Evolutionary conservation across 2,888 invertebrate species (phyloP).

Genomic region (Junonia oenone): DNA sequence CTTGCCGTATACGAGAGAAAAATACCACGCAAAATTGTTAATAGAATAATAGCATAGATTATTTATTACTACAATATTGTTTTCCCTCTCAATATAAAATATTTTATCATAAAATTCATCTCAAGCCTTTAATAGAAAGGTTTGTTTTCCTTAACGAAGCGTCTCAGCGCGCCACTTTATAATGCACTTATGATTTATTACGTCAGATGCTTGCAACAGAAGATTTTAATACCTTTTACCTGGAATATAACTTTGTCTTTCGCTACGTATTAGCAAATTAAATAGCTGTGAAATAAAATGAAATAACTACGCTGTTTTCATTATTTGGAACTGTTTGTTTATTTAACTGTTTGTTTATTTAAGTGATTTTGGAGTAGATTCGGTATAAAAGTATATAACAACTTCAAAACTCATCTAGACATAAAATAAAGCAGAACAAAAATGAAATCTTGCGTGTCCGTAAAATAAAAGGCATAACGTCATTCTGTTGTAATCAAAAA

Average conservation of each 20-base stretch:
- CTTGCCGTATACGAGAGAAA: too few species aligned
- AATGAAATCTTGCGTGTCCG: constrained; percentile 13
- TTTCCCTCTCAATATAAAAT: constrained; percentile 1
- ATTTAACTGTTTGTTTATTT: neutral
- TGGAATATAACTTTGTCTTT: constrained; percentile 32
- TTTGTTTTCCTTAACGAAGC: constrained; percentile 64
- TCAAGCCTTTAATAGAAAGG: constrained; percentile 39
- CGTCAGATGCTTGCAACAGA: constrained; percentile 45
- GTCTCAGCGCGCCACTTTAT: constrained; percentile 44
- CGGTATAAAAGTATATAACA: too few species aligned
- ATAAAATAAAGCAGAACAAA: constrained; percentile 38
- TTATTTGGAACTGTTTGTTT: neutral
- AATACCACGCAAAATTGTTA: too few species aligned
- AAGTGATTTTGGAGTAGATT: too few species aligned
- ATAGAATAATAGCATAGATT: neutral
- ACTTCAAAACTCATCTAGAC: constrained; percentile 13
- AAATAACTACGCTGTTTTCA: neutral
- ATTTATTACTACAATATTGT: neutral
- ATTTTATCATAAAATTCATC: constrained; percentile 37
- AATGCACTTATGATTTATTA: constrained; percentile 67
- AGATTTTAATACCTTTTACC: constrained; percentile 43
- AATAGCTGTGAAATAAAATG: neutral
- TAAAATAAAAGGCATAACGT: constrained; percentile 18
- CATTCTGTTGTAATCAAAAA: constrained; percentile 15
- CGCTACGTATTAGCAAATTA: constrained; percentile 6